Conservation (phyloP, 2,888 invertebrate genomes). For the Cheilosia impressa region DNA sequence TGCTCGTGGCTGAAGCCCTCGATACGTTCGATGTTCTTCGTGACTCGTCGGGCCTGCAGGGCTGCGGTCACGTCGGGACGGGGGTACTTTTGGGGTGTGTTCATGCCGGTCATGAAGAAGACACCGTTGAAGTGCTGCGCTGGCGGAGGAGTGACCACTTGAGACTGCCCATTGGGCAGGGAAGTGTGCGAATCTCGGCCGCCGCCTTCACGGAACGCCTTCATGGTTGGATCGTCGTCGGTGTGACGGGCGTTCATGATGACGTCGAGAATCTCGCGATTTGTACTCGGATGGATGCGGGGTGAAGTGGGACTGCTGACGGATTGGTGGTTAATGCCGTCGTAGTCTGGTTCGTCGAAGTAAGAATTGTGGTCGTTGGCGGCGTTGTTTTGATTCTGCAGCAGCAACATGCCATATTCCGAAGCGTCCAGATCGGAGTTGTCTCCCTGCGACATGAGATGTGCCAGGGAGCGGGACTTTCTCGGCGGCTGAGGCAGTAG, state of each 20-base stretch:
- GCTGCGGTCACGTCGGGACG: constrained; percentile 84
- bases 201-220: constrained; percentile 80
- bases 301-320: constrained; percentile 76
- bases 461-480: constrained; percentile 89
- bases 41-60: constrained; percentile 86
- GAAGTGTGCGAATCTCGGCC: constrained; percentile 55
- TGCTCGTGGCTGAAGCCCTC: constrained; percentile 85
- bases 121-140: constrained; percentile 86
- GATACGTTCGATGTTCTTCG: constrained; percentile 91
- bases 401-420: constrained; percentile 83
- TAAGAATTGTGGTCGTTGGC: constrained; percentile 75
- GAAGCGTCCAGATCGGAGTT: constrained; percentile 82
- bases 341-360: constrained; percentile 82
- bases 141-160: constrained; percentile 70
- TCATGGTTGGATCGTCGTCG: constrained; percentile 82
- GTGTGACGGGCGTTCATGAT: constrained; percentile 85
- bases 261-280: constrained; percentile 86
- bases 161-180: constrained; percentile 66
- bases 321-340: constrained; percentile 74
- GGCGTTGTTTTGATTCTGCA: constrained; percentile 83
- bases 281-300: constrained; percentile 82
- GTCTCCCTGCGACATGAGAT: constrained; percentile 86
- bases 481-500: constrained; percentile 92
- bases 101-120: constrained; percentile 85
- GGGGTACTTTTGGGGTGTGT: constrained; percentile 83